Evolutionary conservation across 1,140 invertebrate species (phyloP).

Genomic region (Cydia pomonella): DNA sequence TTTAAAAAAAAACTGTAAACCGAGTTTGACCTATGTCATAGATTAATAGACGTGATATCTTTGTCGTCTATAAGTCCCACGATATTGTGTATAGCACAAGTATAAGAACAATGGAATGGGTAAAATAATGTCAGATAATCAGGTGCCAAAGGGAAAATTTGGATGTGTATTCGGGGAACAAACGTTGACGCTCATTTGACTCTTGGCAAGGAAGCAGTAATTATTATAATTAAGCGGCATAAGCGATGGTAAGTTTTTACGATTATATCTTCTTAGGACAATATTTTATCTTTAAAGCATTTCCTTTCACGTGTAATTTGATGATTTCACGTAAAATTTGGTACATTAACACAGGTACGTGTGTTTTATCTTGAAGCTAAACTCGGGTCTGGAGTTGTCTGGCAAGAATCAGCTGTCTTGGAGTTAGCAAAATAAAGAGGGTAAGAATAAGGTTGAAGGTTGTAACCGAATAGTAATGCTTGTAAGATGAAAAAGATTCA

Average conservation of each 20-base stretch:
- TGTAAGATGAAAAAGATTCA: neutral
- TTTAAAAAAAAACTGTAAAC: slow-evolving; percentile 53
- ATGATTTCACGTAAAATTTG: too few species aligned
- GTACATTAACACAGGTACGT: too few species aligned
- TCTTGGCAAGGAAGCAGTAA: neutral
- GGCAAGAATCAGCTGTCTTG: neutral
- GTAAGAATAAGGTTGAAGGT: neutral
- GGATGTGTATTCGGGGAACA: slow-evolving; percentile 13
- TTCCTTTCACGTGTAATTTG: too few species aligned
- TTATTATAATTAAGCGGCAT: neutral
- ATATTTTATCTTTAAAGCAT: neutral
- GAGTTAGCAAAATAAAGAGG: neutral
- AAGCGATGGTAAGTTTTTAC: neutral
- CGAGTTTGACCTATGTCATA: slow-evolving; percentile 46
- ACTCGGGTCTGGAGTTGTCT: neutral
- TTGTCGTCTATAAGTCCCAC: slow-evolving; percentile 33
- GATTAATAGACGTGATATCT: slow-evolving; percentile 39
- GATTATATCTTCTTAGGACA: slow-evolving; percentile 3
- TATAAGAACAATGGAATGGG: slow-evolving; percentile 30
- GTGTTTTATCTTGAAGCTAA: neutral
- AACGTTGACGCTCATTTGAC: neutral
- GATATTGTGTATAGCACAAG: slow-evolving; percentile 35
- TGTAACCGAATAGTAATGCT: neutral
- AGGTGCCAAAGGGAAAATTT: slow-evolving; percentile 28
- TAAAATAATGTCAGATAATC: slow-evolving; percentile 18